Base-by-base conservation (phyloP, 2,888 invertebrate species). In the Limnephilus lunatus region DNA sequence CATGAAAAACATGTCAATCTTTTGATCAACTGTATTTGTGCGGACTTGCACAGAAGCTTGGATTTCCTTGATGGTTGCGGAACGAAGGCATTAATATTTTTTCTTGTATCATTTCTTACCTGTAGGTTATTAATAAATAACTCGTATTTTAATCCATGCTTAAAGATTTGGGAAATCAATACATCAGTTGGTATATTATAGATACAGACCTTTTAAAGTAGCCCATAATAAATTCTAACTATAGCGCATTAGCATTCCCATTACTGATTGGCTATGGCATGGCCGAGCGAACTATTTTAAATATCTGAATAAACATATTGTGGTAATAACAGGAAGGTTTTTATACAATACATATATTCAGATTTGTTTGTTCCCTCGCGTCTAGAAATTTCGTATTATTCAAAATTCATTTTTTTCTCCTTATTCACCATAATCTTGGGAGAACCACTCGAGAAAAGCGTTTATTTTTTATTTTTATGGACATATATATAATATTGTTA, bases 371-470 rank as follows among this genome's bases (percentile, higher is more conserved):
- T n/a, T 48, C n/a, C 44, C 39, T 68, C 90, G 90, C 85, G 80
- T 85, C 68, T 85, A 87, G 87, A 81, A 87, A 85, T 85, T 90
- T 68, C 31, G 30, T 85, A 53, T 44, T 90, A 85, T 90, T 90
- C 90, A 85, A 90, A 90, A 85, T 80, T 80, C 48, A 53, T 32
- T 85, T 90, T 90, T 90, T 85, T 35, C 39, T 85, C 85, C 80
- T 90, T 90, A 85, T 90, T 85, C 85, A 85, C 68, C 90, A 80
- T 82, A 85, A 90, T 81, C 87, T 80, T 88, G 86, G 88, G 82
- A 12, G 32, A n/a, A 31, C 11, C 48, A 87, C 81, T 87, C 35
- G 48, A 80, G 68, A 44, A 87, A 90, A 25, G 2, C 7, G 68
- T 4, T 25, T 68, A 35, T 35, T 39, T n/a, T 39, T 39, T 39